Percentiles rank a stretch among this genome's conserved stretches.
phyloP scores from a whole-genome alignment of 2,797 vertebrate genomes.

The Sylvia borin region DNA sequence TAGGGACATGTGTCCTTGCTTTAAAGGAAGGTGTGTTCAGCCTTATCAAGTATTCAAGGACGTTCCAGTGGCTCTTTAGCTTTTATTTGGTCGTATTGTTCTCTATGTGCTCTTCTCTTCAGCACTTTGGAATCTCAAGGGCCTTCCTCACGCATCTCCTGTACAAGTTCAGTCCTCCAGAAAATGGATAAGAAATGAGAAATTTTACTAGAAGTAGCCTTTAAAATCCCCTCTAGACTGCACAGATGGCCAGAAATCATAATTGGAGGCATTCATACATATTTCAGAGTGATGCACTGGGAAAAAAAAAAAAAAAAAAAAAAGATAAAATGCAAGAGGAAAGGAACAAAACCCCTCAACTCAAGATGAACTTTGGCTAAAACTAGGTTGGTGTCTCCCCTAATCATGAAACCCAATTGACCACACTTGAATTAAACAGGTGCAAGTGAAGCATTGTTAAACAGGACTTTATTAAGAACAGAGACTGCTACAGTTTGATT shows the following conservation, averaged over 20 bases:
- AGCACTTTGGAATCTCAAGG: neutral
- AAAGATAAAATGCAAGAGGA: neutral
- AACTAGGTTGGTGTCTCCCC: neutral
- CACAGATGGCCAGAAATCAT: slow-evolving; percentile 29
- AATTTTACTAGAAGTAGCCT: slow-evolving; percentile 32
- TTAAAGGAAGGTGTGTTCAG: neutral
- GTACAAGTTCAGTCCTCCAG: neutral
- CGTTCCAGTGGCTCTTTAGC: neutral
- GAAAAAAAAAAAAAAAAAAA: neutral
- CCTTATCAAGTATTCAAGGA: neutral
- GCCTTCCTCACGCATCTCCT: neutral
- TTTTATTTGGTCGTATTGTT: neutral
- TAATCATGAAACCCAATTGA: neutral
- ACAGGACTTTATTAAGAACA: neutral
- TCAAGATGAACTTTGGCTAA: neutral
- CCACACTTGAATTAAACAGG: neutral
- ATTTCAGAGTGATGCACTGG: neutral
- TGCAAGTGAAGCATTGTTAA: neutral
- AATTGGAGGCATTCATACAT: slow-evolving; percentile 1
- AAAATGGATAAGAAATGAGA: slow-evolving; percentile 19
- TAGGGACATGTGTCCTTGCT: neutral
- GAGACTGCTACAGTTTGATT: neutral
- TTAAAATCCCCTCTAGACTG: slow-evolving; percentile 12
- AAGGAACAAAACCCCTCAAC: neutral
- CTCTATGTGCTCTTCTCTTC: neutral